Percentiles rank a stretch among this genome's conserved stretches.
These are phyloP conservation scores for Dipodomys merriami DNA, from an alignment of 2,113 vertebrate species.

Conservation along the genomic window DNA sequence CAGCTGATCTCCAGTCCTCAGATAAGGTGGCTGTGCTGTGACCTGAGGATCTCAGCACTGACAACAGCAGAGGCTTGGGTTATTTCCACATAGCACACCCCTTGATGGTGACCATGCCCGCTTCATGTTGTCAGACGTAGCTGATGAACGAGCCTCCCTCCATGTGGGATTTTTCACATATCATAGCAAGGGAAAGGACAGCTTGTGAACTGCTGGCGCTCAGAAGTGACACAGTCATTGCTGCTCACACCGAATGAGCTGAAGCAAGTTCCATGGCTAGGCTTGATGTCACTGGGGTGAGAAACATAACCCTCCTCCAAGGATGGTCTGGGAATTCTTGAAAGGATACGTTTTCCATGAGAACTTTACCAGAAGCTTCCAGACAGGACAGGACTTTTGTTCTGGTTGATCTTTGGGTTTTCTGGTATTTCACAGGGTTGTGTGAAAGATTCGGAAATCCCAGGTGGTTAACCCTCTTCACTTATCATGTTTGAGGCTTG, in stretches of 20 bases:
- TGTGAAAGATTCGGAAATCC: not conserved
- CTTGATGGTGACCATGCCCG: not conserved
- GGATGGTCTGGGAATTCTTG: not conserved
- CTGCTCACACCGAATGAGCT: not conserved
- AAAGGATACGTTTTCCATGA: not conserved
- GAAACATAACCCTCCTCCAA: not conserved
- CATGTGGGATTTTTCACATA: not conserved
- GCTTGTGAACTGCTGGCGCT: not conserved
- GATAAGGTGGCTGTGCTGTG: not conserved
- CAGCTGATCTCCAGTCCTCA: not conserved
- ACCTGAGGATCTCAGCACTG: not conserved
- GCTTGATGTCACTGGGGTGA: fast-evolving
- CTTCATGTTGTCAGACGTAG: not conserved
- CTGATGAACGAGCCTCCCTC: not conserved
- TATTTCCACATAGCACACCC: not conserved
- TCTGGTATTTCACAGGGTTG: not conserved
- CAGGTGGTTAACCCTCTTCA: constrained; percentile 44
- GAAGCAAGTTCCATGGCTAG: not conserved
- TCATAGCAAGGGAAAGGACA: not conserved
- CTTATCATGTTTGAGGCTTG: not conserved
- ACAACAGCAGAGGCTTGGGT: not conserved
- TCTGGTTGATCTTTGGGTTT: constrained; percentile 2
- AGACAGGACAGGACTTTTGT: not conserved
- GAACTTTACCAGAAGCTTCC: constrained; percentile 4
- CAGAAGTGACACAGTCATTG: not conserved